Percentiles rank a stretch among this genome's conserved stretches.
Conservation (phyloP, 2,797 vertebrate genomes). For the Dendrocincla fuliginosa region DNA sequence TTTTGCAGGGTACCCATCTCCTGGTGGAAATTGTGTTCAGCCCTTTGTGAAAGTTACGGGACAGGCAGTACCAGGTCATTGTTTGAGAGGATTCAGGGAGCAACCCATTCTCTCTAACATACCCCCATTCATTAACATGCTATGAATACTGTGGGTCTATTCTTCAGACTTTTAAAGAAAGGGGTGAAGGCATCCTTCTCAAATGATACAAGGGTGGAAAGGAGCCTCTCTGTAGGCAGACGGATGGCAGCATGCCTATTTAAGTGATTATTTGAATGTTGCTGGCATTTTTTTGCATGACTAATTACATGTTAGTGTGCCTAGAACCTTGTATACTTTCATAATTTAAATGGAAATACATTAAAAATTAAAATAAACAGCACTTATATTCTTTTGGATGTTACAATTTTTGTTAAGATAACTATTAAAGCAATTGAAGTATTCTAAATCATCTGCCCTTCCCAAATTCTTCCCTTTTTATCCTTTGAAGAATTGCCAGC, state of each 20-base stretch:
- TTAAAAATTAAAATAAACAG: not conserved
- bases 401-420: not conserved
- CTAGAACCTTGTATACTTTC: not conserved
- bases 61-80: not conserved
- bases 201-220: not conserved
- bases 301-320: not conserved
- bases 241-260: not conserved
- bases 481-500: not conserved
- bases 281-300: not conserved
- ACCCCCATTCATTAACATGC: not conserved
- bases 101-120: not conserved
- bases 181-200: not conserved
- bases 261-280: constrained; percentile 5
- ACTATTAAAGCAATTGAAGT: not conserved
- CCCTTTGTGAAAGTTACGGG: not conserved
- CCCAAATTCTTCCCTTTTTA: not conserved
- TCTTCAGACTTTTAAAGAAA: not conserved
- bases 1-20: not conserved
- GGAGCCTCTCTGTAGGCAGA: not conserved
- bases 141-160: not conserved
- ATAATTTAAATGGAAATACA: not conserved
- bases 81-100: not conserved
- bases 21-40: not conserved
- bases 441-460: not conserved
- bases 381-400: not conserved